A percentile compares a stretch with the other conserved stretches of the same genome.
Evolutionary conservation across 1,140 invertebrate species (phyloP).

Genomic region (Papilio aristodemus): DNA sequence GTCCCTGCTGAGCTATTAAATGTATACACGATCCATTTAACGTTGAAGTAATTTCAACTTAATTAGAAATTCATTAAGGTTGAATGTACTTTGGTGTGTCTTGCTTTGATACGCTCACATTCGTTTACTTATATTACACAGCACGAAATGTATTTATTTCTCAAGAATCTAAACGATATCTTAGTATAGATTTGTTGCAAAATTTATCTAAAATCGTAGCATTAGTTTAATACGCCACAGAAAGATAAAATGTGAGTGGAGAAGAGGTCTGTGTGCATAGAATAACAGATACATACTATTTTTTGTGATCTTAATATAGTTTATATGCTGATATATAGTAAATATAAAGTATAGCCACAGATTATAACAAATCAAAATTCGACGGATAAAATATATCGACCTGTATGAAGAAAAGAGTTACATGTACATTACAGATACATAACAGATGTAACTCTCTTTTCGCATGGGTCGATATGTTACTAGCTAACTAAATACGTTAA

Average conservation of each 20-base stretch:
- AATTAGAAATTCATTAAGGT: background rate
- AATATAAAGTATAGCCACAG: too few species aligned
- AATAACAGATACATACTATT: too few species aligned
- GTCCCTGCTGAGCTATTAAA: conserved; percentile 11
- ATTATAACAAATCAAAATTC: too few species aligned
- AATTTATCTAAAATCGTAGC: too few species aligned
- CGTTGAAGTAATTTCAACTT: conserved; percentile 1
- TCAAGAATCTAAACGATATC: background rate
- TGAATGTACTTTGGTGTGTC: background rate
- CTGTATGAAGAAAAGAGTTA: too few species aligned
- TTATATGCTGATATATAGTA: background rate
- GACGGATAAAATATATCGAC: too few species aligned
- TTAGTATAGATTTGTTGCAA: background rate
- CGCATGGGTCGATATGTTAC: too few species aligned
- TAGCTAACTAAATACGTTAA: background rate
- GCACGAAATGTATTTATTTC: background rate
- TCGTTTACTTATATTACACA: background rate
- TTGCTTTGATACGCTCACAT: background rate
- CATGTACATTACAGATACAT: too few species aligned
- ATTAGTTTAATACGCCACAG: too few species aligned
- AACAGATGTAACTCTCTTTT: too few species aligned
- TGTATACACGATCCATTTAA: background rate
- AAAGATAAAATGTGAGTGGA: too few species aligned
- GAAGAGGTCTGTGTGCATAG: too few species aligned
- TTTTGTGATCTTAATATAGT: background rate